Evolutionary conservation across 2,888 invertebrate species (phyloP).

Genomic region (Meghimatium bilineatum): DNA sequence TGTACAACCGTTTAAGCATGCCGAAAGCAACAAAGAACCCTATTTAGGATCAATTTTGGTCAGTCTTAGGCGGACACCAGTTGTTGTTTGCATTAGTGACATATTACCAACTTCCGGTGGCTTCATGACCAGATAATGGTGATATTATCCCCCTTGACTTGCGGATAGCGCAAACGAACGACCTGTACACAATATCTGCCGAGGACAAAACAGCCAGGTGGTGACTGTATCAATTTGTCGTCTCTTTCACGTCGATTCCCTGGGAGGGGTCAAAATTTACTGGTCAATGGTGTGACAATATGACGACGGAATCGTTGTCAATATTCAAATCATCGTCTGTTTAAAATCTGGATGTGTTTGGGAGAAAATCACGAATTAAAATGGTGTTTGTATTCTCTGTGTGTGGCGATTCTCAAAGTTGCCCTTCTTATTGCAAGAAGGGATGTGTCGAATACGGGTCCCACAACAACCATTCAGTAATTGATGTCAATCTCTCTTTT

Average conservation of each 20-base stretch:
- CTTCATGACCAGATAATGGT: no score
- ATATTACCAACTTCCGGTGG: no score
- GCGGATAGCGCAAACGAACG: no score
- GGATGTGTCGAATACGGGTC: not conserved
- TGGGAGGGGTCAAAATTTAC: not conserved
- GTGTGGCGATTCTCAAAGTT: conserved; percentile 38
- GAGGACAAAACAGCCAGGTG: not conserved
- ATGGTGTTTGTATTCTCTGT: conserved; percentile 25
- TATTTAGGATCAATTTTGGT: no score
- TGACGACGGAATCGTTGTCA: not conserved
- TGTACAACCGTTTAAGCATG: no score
- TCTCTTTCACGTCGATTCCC: not conserved
- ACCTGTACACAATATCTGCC: no score
- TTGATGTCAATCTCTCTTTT: conserved; percentile 5
- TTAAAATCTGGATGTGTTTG: not conserved
- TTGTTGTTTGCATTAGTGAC: no score
- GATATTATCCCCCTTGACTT: no score
- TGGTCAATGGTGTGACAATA: conserved; percentile 9
- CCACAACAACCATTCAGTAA: conserved; percentile 19
- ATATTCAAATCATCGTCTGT: conserved; percentile 23
- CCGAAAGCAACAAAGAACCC: no score
- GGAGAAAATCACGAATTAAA: conserved; percentile 16
- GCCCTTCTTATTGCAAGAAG: conserved; percentile 14
- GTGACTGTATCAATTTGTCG: not conserved
- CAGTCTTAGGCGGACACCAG: no score